Base-by-base conservation (phyloP, 2,113 vertebrate genomes). In the Egretta garzetta region DNA sequence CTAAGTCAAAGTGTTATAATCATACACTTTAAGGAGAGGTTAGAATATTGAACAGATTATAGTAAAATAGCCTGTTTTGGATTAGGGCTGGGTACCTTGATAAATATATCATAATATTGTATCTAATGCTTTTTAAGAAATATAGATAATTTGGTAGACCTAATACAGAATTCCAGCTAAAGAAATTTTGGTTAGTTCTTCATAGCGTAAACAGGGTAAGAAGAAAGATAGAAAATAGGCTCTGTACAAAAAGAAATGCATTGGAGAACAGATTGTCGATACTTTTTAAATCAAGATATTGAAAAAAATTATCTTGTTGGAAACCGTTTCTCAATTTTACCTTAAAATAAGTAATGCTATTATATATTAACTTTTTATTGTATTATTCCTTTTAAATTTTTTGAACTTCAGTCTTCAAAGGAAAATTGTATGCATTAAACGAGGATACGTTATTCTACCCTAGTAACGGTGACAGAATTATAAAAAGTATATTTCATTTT, bases 381-480 rank as follows among this genome's bases (percentile, higher is more conserved):
- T 19, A 73, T 41, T 92, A 53, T 95, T 88, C 68, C 12, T 89
- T 93, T 90, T 93, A 12, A 86, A 50, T 30, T 96, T 47, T 55
- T 79, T 77, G 11, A 81, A 67, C 20, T 66, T 88, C 27, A 91
- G 49, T 88, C 21, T 95, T 92, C 63, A 74, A 87, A 97, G 27
- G 32, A 87, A 96, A 96, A 96, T 63, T 94, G 64, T 96, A 99
- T 98, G 98, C 97, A 98, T 98, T 99, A 98, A 98, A 96, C 93
- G 64, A 97, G 98, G 94, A 97, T 98, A 97, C 98, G 93, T 94
- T 98, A 97, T 98, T 98, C 91, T 97, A 96, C 97, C 94, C 84
- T 72, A 93, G 90, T 70, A 93, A 96, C 67, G 74, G 60, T 93
- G 79, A 96, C 97, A 80, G 35, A 97, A 97, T 93, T 95, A 94